A percentile compares a stretch with the other conserved stretches of the same genome.
Conservation (phyloP, 2,797 vertebrate species). For the Pipistrellus kuhlii region DNA sequence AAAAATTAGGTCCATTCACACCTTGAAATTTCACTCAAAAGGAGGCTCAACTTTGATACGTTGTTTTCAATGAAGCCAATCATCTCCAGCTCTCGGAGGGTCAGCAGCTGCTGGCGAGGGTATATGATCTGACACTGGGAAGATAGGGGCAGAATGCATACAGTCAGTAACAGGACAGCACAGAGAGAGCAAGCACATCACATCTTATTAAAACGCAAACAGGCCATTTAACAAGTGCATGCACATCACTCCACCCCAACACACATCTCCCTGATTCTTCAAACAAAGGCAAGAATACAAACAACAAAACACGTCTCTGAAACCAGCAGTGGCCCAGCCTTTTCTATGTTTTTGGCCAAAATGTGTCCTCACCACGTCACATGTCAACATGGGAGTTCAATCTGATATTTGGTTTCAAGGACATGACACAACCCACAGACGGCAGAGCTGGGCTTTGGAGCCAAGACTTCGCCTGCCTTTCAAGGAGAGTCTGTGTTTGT, state of each 20-base stretch:
- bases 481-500: background rate
- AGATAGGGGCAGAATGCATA: background rate
- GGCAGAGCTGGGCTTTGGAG: background rate
- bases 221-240: background rate
- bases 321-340: background rate
- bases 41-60: slow-evolving; percentile 93
- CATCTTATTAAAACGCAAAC: fast-evolving
- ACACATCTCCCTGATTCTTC: background rate
- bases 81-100: slow-evolving; percentile 94
- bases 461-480: background rate
- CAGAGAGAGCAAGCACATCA: fast-evolving
- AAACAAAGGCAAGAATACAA: background rate
- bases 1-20: slow-evolving; percentile 77
- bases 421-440: background rate
- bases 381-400: background rate
- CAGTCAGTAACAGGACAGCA: background rate
- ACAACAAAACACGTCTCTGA: background rate
- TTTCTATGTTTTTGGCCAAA: background rate
- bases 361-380: background rate
- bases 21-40: slow-evolving; percentile 92
- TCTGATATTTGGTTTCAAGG: background rate
- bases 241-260: background rate
- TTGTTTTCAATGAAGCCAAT: slow-evolving; percentile 94
- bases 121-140: slow-evolving; percentile 96
- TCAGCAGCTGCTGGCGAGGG: slow-evolving; percentile 96